phyloP scores from a whole-genome alignment of 2,797 vertebrate genomes.

The Carapus acus region DNA sequence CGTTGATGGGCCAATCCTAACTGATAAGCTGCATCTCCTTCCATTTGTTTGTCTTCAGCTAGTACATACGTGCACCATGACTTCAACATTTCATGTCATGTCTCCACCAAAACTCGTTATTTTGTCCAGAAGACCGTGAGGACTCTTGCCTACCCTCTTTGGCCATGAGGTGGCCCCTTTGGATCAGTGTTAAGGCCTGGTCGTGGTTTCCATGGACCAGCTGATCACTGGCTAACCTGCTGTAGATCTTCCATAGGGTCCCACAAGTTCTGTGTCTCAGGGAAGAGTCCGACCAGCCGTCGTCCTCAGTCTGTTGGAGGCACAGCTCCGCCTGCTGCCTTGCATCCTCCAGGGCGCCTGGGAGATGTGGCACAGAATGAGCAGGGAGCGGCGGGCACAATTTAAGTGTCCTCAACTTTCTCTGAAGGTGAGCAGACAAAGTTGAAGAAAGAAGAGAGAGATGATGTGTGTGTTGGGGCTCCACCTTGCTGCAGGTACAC shows the following conservation, averaged over 20 bases:
- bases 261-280: slow-evolving; percentile 18
- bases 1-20: slow-evolving; percentile 62
- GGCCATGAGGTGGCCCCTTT: slow-evolving; percentile 18
- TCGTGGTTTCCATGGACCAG: background rate
- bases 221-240: slow-evolving; percentile 1
- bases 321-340: slow-evolving; percentile 37
- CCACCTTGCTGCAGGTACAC: slow-evolving; percentile 58
- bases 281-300: slow-evolving; percentile 32
- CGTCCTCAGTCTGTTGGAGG: background rate
- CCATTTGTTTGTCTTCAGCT: slow-evolving; percentile 69
- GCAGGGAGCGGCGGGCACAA: no score
- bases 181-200: slow-evolving; percentile 25
- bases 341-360: slow-evolving; percentile 46
- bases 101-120: no score
- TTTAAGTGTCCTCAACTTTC: no score
- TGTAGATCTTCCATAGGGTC: slow-evolving; percentile 28
- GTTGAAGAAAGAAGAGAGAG: no score
- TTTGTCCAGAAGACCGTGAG: no score
- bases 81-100: no score
- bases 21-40: slow-evolving; percentile 50
- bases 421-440: no score
- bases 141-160: slow-evolving; percentile 36
- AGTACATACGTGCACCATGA: slow-evolving; percentile 9
- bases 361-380: background rate
- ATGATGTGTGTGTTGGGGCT: slow-evolving; percentile 3